Base-by-base conservation (phyloP, 2,797 vertebrate species). In the Dicrostonyx torquatus region DNA sequence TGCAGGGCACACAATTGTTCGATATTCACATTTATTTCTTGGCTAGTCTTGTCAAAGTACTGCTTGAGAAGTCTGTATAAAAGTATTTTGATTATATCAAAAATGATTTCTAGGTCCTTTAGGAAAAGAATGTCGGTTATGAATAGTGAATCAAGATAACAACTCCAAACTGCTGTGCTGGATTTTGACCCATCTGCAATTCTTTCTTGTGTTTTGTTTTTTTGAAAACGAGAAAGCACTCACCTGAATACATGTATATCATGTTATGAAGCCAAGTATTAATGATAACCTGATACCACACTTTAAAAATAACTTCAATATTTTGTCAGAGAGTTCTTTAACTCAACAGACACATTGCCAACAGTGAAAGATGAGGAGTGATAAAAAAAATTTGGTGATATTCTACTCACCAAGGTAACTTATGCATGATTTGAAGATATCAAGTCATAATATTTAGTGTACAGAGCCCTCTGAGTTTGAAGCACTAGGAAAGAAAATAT, bases 61-160 rank as follows among this genome's bases (percentile, higher is more conserved):
- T 91, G 45, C 34, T 90, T 75, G 76, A 91, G 84, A 95, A 12
- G 18, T 85, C 68, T 92, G 31, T 53, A 55, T 53, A 24, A 96
- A 89, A 60, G 64, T 90, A 94, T 87, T 91, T 70, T 87, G 73
- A 94, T 96, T 92, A 88, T 31, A 89, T 92, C 48, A 79, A 97
- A 94, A 89, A 82, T 3, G 1, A 93, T 83, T 94, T 92, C 50
- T 34, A 87, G 53, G 58, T 94, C 70, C 75, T 95, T 95, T 76
- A 94, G 79, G 92, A 84, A 96, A 94, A 95, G 93, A 60, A 13
- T 80, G 8, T 55, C 73, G 26, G 70, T 88, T 95, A 13, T 92
- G 24, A 83, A 84, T 84, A 94, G 31, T 0, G 2, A 94, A 90
- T 40, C 86, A 15, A 90, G 58, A 70, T 70, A 95, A 84, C 24